Base-by-base conservation (phyloP, 2,797 vertebrate species). In the Anguilla obscura region DNA sequence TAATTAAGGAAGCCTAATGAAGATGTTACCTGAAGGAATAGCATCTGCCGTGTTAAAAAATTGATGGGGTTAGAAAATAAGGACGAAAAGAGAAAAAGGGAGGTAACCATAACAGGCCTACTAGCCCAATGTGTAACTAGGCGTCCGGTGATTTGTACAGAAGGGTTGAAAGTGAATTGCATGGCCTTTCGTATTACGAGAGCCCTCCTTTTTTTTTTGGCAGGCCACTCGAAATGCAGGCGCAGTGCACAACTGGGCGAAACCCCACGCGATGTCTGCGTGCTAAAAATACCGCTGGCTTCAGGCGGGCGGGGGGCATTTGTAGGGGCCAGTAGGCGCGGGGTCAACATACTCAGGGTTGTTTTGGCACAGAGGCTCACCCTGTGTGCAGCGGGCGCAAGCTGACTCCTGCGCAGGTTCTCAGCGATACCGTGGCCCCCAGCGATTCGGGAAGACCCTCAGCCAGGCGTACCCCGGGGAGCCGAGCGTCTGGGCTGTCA, bases 241-340 rank as follows among this genome's bases (percentile, higher is more conserved):
- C 89, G 74, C 71, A 85, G 87, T 89, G 82, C 88, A 4, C 89
- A 87, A 91, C 87, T 6, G 87, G 92, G 88, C 90, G 89, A 94
- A 45, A 92, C 93, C 91, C 93, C 92, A 86, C 93, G 92, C 92
- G 90, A 93, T 92, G 93, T 92, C 93, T 93, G 92, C 30, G 1
- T 45, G 87, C 94, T 96, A 96, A 95, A 95, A 95, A 96, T 96
- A 96, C 87, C 74, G 5, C 9, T 74, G 88, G 76, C 85, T 89
- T 89, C 83, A 85, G 87, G 91, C 89, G 82, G 90, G 71, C 89
- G 87, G 40, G 36, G 40, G 40, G 90, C 87, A 74, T 87, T 92
- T 87, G 89, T 91, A 87, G 74, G 87, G 74, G 54, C 87, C 63
- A 84, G 87, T 88, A 89, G 89, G 71, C 84, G 82, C 86, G 74